phyloP scores from a whole-genome alignment of 2,888 invertebrate species.

The Tipula helvola region DNA sequence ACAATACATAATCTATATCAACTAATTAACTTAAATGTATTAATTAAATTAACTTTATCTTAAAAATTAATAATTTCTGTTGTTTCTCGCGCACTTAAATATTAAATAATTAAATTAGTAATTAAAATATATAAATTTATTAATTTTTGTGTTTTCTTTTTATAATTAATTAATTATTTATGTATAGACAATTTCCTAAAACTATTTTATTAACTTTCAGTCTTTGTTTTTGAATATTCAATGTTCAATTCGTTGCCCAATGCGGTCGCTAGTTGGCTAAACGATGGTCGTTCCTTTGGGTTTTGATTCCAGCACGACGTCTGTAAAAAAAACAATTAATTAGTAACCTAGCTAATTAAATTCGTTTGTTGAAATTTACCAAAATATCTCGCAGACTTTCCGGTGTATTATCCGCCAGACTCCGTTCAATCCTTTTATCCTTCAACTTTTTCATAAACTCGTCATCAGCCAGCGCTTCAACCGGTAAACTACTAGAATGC shows the following conservation, averaged over 20 bases:
- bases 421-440: slow-evolving; percentile 52
- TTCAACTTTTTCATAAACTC: slow-evolving; percentile 29
- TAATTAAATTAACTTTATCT: neutral
- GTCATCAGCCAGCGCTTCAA: slow-evolving; percentile 36
- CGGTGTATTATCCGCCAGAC: slow-evolving; percentile 49
- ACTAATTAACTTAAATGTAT: neutral
- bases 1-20: neutral
- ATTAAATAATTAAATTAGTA: neutral
- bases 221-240: slow-evolving; percentile 5
- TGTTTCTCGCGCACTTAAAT: neutral
- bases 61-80: neutral
- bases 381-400: slow-evolving; percentile 45
- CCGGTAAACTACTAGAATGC: slow-evolving; percentile 64
- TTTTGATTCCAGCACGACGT: slow-evolving; percentile 31
- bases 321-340: slow-evolving; percentile 19
- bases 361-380: slow-evolving; percentile 27
- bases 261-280: slow-evolving; percentile 33
- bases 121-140: neutral
- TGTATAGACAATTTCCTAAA: neutral
- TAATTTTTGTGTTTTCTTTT: neutral
- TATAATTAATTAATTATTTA: neutral
- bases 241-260: slow-evolving; percentile 17
- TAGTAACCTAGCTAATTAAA: neutral
- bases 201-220: slow-evolving; percentile 6
- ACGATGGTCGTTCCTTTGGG: slow-evolving; percentile 35